Evolutionary conservation across 2,113 vertebrate species (phyloP).

Genomic region (Cyanoramphus novaezelandiae): DNA sequence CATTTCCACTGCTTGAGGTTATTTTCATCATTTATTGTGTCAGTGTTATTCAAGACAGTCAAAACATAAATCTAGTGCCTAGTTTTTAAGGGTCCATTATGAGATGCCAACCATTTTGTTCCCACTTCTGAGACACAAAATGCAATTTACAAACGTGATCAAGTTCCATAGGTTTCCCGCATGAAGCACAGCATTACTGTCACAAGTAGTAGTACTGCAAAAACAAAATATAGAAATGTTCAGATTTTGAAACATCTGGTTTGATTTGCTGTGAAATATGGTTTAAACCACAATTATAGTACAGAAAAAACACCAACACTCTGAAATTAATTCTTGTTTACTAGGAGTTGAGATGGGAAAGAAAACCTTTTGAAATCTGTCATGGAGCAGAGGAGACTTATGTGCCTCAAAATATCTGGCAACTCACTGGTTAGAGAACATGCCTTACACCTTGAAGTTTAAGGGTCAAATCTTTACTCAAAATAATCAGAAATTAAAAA

Average conservation of each 20-base stretch:
- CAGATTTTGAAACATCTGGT: neutral
- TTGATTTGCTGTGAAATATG: neutral
- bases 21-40: slow-evolving; percentile 13
- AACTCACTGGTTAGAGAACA: neutral
- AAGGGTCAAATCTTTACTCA: neutral
- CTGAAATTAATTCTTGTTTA: neutral
- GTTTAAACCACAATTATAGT: neutral
- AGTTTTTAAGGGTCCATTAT: neutral
- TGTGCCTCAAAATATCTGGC: neutral
- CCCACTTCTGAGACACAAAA: neutral
- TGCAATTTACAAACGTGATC: neutral
- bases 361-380: neutral
- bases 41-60: neutral
- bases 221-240: neutral
- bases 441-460: neutral
- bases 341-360: neutral
- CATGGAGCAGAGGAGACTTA: neutral
- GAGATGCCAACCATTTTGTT: neutral
- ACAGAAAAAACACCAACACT: neutral
- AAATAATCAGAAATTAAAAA: neutral
- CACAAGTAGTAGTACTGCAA: neutral
- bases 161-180: neutral
- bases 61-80: neutral
- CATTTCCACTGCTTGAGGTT: neutral
- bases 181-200: neutral